phyloP scores from a whole-genome alignment of 2,797 vertebrate species.

The Salmo trutta region DNA sequence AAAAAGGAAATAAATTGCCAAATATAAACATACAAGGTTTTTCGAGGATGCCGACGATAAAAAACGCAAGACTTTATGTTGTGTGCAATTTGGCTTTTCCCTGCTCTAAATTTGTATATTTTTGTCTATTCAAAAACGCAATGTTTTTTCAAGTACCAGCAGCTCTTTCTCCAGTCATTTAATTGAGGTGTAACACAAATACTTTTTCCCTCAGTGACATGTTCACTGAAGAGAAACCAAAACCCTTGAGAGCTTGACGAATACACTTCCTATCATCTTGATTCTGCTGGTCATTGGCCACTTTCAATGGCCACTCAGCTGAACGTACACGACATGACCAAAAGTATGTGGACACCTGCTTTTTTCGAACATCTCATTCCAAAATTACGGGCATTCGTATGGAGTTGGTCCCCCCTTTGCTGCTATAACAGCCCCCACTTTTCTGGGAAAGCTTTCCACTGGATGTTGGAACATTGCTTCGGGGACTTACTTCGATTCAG shows the following conservation, averaged over 20 bases:
- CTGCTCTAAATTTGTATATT: conserved; percentile 26
- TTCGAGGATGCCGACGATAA: not conserved
- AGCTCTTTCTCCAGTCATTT: conserved; percentile 32
- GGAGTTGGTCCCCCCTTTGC: too few relatives aligned
- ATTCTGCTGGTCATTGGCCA: conserved; percentile 1
- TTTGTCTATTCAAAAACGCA: conserved; percentile 36
- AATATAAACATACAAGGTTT: too few relatives aligned
- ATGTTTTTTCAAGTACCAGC: conserved; percentile 54
- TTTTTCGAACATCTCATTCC: too few relatives aligned
- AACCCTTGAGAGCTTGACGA: not conserved
- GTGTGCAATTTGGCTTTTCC: conserved; percentile 7
- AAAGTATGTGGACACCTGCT: too few relatives aligned
- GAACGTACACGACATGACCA: too few relatives aligned
- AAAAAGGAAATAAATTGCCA: too few relatives aligned
- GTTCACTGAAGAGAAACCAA: not conserved
- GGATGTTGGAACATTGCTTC: too few relatives aligned
- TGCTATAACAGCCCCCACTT: too few relatives aligned
- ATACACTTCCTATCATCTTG: not conserved
- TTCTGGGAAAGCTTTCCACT: too few relatives aligned
- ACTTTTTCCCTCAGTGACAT: conserved; percentile 38
- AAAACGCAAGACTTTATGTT: conserved; percentile 20
- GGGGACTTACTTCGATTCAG: too few relatives aligned
- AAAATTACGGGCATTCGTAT: too few relatives aligned
- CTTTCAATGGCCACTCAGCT: not conserved
- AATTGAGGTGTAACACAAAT: conserved; percentile 34